Conservation (phyloP, 35 echinoderm and acorn worm species). For the Eucidaris tribuloides region DNA sequence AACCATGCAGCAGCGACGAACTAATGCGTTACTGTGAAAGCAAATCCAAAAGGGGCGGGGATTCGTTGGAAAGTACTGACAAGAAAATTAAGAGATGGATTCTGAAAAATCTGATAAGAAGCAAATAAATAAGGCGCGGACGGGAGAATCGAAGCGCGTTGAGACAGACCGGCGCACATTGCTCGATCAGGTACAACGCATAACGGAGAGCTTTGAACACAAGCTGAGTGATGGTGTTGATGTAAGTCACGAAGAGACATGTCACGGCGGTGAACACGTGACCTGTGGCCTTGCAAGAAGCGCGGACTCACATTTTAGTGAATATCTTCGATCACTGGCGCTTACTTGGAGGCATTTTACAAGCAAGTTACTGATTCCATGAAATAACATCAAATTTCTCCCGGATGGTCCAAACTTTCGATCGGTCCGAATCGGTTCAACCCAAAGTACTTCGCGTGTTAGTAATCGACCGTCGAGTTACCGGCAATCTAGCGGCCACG, state of each 20-base stretch:
- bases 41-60: no score
- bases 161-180: background rate
- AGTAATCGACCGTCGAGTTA: background rate
- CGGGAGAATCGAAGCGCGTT: background rate
- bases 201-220: constrained; percentile 3
- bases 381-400: background rate
- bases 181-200: background rate
- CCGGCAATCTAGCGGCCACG: background rate
- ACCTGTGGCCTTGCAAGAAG: background rate
- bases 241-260: background rate
- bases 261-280: background rate
- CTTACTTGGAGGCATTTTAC: background rate
- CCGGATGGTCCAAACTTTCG: background rate
- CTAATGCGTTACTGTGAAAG: no score
- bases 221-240: constrained; percentile 6
- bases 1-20: no score
- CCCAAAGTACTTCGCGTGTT: background rate
- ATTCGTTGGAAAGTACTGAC: background rate
- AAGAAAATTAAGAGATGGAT: background rate
- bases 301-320: background rate
- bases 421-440: background rate
- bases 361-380: background rate
- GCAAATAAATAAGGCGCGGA: background rate
- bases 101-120: background rate
- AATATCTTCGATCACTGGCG: background rate